These are phyloP conservation scores for Hoplias malabaricus DNA, from an alignment of 2,113 vertebrate species.

Conservation along the genomic window DNA sequence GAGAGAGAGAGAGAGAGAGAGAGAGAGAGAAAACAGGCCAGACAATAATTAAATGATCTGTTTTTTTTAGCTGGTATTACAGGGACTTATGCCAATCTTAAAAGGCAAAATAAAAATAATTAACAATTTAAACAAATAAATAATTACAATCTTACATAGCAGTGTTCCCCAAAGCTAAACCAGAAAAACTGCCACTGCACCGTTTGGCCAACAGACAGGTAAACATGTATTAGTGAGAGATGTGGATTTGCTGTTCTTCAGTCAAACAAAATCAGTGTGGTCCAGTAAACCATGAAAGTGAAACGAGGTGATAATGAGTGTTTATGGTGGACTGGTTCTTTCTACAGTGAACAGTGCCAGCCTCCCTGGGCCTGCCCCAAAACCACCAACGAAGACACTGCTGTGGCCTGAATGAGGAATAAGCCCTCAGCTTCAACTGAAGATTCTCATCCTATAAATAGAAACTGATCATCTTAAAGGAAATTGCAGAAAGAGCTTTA, in stretches of 20 bases:
- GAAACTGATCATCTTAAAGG: background rate
- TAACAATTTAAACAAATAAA: background rate
- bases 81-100: no score
- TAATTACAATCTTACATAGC: no score
- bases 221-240: slow-evolving; percentile 10
- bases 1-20: no score
- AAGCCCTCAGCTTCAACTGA: background rate
- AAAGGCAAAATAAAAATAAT: background rate
- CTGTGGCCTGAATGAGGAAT: background rate
- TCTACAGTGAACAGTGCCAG: background rate
- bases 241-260: background rate
- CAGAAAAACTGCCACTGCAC: slow-evolving; percentile 1
- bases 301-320: slow-evolving; percentile 18
- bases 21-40: no score
- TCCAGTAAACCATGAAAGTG: background rate
- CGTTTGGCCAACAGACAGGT: background rate
- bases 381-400: background rate
- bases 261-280: slow-evolving; percentile 10
- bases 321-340: background rate
- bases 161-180: background rate
- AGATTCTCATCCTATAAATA: background rate
- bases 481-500: background rate
- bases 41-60: no score
- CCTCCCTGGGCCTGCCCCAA: background rate
- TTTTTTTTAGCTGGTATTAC: no score